Evolutionary conservation across 2,797 vertebrate genomes (phyloP).

Genomic region (Hylomyscus alleni): DNA sequence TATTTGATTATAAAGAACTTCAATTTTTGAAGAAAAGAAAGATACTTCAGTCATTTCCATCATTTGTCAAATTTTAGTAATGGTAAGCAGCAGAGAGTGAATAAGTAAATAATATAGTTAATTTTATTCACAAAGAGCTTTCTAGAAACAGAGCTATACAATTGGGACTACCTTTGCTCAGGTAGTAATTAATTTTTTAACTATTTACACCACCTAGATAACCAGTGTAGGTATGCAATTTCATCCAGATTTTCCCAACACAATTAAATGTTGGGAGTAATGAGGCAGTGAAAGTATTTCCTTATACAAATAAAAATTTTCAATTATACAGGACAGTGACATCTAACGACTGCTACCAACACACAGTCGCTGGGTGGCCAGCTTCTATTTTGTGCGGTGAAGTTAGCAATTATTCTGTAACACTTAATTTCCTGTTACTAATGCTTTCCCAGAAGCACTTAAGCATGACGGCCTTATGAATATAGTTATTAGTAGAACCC

Average conservation of each 20-base stretch:
- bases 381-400: constrained; percentile 77
- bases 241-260: constrained; percentile 68
- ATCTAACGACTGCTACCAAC: constrained; percentile 78
- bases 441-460: constrained; percentile 83
- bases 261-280: constrained; percentile 76
- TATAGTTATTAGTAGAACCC: constrained; percentile 79
- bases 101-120: constrained; percentile 38
- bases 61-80: neutral
- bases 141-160: constrained; percentile 20
- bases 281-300: constrained; percentile 74
- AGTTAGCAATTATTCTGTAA: constrained; percentile 83
- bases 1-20: neutral
- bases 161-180: constrained; percentile 33
- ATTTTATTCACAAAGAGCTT: constrained; percentile 64
- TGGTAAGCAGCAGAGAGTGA: neutral
- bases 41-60: neutral
- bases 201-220: constrained; percentile 38
- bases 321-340: constrained; percentile 79
- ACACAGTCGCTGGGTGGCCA: constrained; percentile 76
- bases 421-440: constrained; percentile 84
- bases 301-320: constrained; percentile 82
- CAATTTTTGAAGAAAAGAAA: neutral
- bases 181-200: constrained; percentile 63
- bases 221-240: constrained; percentile 46
- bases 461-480: constrained; percentile 85